phyloP scores from a whole-genome alignment of 2,888 invertebrate genomes.

The Scrobipalpa costella region DNA sequence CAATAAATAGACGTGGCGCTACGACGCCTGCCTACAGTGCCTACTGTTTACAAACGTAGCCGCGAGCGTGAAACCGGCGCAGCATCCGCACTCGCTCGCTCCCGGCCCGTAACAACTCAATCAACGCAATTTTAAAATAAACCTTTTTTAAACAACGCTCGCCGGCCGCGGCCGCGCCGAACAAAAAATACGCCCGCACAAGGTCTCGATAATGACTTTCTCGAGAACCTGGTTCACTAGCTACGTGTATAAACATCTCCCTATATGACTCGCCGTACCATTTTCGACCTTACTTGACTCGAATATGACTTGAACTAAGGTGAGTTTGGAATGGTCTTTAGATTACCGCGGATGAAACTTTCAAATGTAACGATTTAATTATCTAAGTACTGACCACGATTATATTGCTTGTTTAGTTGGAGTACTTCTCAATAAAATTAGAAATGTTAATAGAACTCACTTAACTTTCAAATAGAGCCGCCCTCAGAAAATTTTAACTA shows the following conservation, averaged over 20 bases:
- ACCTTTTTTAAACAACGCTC: conserved; percentile 60
- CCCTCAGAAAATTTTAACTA: no score
- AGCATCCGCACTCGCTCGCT: conserved; percentile 41
- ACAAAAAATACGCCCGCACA: conserved; percentile 62
- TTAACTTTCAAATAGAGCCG: not conserved
- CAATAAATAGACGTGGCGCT: conserved; percentile 30
- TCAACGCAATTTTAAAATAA: conserved; percentile 75
- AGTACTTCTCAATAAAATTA: not conserved
- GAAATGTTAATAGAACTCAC: not conserved
- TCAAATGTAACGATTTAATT: conserved; percentile 6
- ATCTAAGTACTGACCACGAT: not conserved
- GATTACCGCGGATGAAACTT: not conserved
- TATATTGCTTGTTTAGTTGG: not conserved
- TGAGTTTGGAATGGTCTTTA: conserved; percentile 8
- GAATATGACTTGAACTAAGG: not conserved
- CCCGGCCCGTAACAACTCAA: conserved; percentile 71
- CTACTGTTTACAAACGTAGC: conserved; percentile 13
- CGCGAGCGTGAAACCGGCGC: conserved; percentile 16
- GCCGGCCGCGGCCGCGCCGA: conserved; percentile 50
- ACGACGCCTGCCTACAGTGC: conserved; percentile 24
- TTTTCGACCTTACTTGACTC: conserved; percentile 9
- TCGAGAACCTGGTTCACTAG: conserved; percentile 51
- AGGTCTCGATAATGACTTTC: conserved; percentile 72
- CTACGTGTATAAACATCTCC: conserved; percentile 38
- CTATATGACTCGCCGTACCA: not conserved